Conservation (phyloP, 37 sponge, comb jelly and placozoan genomes). For the Diacarnus erythraeanus region DNA sequence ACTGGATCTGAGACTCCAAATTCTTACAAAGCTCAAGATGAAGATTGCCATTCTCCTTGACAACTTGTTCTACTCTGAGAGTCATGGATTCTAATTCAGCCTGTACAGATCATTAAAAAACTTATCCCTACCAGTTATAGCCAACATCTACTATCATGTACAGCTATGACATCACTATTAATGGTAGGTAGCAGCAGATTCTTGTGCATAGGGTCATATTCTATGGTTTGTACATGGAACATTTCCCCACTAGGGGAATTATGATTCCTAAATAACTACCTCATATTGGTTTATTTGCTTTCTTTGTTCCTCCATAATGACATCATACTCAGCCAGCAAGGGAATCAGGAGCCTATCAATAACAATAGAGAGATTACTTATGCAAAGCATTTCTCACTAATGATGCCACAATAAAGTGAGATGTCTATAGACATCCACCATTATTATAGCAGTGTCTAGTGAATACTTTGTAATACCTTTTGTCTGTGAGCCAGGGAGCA, state of each 20-base stretch:
- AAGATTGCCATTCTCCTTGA: slow-evolving; percentile 56
- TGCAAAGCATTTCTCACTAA: too few species aligned
- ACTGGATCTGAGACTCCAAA: slow-evolving; percentile 34
- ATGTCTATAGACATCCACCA: background rate
- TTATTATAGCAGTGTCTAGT: background rate
- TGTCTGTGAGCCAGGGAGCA: slow-evolving; percentile 64
- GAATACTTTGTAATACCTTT: slow-evolving; percentile 26
- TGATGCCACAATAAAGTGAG: too few species aligned
- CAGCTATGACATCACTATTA: too few species aligned
- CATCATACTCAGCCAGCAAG: slow-evolving; percentile 75
- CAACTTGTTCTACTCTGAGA: slow-evolving; percentile 41
- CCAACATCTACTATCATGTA: too few species aligned
- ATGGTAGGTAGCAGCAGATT: too few species aligned
- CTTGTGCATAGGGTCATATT: too few species aligned
- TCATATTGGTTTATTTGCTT: slow-evolving; percentile 50
- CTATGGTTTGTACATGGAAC: too few species aligned
- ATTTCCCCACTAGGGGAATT: too few species aligned
- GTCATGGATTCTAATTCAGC: slow-evolving; percentile 44
- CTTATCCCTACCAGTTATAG: background rate
- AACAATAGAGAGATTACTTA: too few species aligned
- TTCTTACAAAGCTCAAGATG: slow-evolving; percentile 37
- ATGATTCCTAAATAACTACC: slow-evolving; percentile 20
- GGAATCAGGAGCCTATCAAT: slow-evolving; percentile 60
- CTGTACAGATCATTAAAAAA: slow-evolving; percentile 16
- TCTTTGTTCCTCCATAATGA: slow-evolving; percentile 39